Percentiles rank a stretch among this genome's conserved stretches.
Conservation (phyloP, 2,888 invertebrate genomes). For the Trichacis sp. region DNA sequence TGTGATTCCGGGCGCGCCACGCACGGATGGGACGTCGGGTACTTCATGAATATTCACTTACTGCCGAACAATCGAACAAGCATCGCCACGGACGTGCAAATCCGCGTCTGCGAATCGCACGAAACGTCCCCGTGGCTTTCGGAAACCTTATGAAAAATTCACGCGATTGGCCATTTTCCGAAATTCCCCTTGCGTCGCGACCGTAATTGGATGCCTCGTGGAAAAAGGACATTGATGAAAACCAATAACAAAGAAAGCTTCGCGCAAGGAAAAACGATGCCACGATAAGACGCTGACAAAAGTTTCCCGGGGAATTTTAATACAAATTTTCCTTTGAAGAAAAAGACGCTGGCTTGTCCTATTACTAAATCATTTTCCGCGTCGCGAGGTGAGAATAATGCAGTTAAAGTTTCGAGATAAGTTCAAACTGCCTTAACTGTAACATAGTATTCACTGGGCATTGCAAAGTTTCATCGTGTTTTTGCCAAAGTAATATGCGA, state of each 20-base stretch:
- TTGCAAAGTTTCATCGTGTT: slow-evolving; percentile 27
- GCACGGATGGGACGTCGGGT: slow-evolving; percentile 33
- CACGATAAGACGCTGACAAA: no score
- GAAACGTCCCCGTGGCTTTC: slow-evolving; percentile 29
- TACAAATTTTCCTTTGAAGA: slow-evolving; percentile 1
- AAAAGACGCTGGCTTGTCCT: slow-evolving; percentile 29
- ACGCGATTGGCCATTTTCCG: background rate
- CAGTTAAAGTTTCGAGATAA: slow-evolving; percentile 41
- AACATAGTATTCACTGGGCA: slow-evolving; percentile 38
- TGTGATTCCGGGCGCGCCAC: slow-evolving; percentile 23
- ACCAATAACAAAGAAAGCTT: no score
- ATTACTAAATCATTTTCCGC: slow-evolving; percentile 36
- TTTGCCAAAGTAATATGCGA: slow-evolving; percentile 7
- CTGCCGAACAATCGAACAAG: slow-evolving; percentile 39
- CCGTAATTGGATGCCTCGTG: no score
- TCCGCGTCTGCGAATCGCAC: slow-evolving; percentile 24
- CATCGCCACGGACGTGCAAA: slow-evolving; percentile 50
- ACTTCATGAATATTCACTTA: slow-evolving; percentile 59
- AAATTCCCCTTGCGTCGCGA: no score
- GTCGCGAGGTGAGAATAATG: slow-evolving; percentile 36
- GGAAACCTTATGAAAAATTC: slow-evolving; percentile 27
- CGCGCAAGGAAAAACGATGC: no score
- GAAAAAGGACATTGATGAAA: no score
- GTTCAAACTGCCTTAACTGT: slow-evolving; percentile 41
- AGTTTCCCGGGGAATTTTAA: background rate